Evolutionary conservation across 2,797 vertebrate species (phyloP).

Genomic region (Botia kubotai): DNA sequence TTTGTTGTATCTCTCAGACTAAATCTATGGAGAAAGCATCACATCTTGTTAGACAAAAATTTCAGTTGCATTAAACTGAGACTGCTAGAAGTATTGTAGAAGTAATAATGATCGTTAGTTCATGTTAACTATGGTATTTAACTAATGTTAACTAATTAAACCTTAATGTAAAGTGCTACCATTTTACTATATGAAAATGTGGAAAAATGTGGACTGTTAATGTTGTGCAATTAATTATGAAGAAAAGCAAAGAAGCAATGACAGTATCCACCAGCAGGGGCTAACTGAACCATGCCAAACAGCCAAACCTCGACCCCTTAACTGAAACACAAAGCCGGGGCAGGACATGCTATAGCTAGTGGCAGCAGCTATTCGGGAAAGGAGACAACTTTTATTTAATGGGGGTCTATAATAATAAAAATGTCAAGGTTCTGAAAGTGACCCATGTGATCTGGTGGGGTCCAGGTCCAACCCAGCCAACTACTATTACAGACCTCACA

Average conservation of each 20-base stretch:
- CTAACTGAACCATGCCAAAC: background rate
- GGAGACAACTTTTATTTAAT: background rate
- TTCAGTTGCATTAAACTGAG: no score
- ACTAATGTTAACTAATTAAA: no score
- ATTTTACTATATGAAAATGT: no score
- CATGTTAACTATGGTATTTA: no score
- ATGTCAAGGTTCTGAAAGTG: background rate
- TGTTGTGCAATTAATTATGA: no score
- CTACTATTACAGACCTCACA: slow-evolving; percentile 8
- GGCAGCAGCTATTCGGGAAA: background rate
- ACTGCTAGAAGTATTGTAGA: no score
- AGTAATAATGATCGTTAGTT: no score
- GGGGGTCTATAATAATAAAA: background rate
- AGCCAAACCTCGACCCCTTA: background rate
- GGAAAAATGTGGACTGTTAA: no score
- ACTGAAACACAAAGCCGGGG: background rate
- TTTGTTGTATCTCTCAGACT: no score
- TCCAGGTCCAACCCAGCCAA: slow-evolving; percentile 1
- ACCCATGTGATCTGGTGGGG: background rate
- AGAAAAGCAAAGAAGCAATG: background rate
- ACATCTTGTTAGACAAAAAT: no score
- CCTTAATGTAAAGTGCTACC: no score
- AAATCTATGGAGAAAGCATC: no score
- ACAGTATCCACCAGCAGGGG: background rate
- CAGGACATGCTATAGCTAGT: background rate